A percentile compares a stretch with the other conserved stretches of the same genome.
Evolutionary conservation across 2,888 invertebrate genomes (phyloP).

Genomic region (Mellilla xanthometata): DNA sequence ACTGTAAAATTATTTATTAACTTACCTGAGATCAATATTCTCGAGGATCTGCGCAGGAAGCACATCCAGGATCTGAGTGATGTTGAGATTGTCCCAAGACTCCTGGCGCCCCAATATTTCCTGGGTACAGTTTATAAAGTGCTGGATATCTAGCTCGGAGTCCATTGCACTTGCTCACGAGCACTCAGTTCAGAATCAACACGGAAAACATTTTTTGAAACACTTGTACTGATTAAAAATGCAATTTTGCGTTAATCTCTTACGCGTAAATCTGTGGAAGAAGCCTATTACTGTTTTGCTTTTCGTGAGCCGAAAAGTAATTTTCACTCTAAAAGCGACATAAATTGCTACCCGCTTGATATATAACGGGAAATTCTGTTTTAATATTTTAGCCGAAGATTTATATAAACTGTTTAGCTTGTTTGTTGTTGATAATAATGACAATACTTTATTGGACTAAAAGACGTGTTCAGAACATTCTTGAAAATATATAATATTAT

Average conservation of each 20-base stretch:
- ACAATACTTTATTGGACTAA: no score
- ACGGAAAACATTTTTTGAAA: background rate
- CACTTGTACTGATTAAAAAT: no score
- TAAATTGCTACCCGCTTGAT: slow-evolving; percentile 8
- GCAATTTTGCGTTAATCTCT: no score
- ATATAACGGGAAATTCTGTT: slow-evolving; percentile 2
- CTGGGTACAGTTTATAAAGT: slow-evolving; percentile 74
- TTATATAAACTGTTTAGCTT: background rate
- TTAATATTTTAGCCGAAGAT: slow-evolving; percentile 2
- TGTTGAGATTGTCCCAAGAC: slow-evolving; percentile 65
- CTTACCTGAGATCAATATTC: slow-evolving; percentile 73
- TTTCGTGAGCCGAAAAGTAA: slow-evolving; percentile 2
- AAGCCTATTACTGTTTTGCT: background rate
- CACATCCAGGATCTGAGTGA: slow-evolving; percentile 66
- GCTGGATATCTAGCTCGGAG: slow-evolving; percentile 65
- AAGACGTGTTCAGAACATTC: no score
- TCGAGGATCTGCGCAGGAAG: slow-evolving; percentile 63
- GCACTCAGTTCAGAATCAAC: slow-evolving; percentile 17
- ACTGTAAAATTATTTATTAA: slow-evolving; percentile 8
- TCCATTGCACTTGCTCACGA: slow-evolving; percentile 56
- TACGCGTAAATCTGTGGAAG: no score
- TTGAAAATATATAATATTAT: no score
- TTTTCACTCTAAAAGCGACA: slow-evolving; percentile 7
- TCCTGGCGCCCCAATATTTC: slow-evolving; percentile 59
- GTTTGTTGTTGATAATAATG: background rate